Evolutionary conservation across 2,888 invertebrate species (phyloP), one percentile per base, ranked within the genome.

Genomic region (Elysia crispata): DNA sequence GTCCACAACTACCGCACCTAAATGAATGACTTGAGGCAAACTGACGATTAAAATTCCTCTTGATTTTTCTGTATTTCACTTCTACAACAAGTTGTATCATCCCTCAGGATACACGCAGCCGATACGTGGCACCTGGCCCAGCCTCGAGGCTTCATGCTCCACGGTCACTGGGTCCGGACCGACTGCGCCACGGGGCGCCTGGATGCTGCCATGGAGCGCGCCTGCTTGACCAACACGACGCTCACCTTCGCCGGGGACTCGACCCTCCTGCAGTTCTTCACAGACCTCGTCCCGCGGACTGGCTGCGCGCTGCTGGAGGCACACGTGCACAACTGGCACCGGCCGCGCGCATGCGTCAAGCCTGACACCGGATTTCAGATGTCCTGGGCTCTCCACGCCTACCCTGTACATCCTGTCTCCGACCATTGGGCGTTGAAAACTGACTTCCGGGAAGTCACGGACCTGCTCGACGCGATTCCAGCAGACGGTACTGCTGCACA

Each of bases 351-450:
- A 18, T 69, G 69, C 23, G 69, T 33, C 5, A 1, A 33, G 20
- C 13, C 31, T 1, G 69, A 69, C 69, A 41, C 23, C 3, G 18
- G 33, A 13, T 69, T 69, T 33, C 69, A 33, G 31, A 69, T 69
- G 69, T 33, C 69, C 31, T 69, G 69, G 69, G 41, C 33, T 5
- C 69, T 69, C n/a, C 69, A 69, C 31, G 69, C 33, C 33, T 31
- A n/a, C 41, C 69, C 69, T 1, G 41, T 33, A 31, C 69, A 69
- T 33, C 69, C 69, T 1, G 69, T 69, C 20, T 6, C 33, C 33
- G 69, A 69, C 69, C 69, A 69, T 33, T 69, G 69, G 69, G 69
- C 41, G 11, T 8, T 41, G 13, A 69, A 20, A 33, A 31, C 69
- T 1, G 69, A 69, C n/a, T 33, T 69, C 69, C 31, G n/a, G 18